phyloP scores from a whole-genome alignment of 2,113 vertebrate species.

The Lophius piscatorius region DNA sequence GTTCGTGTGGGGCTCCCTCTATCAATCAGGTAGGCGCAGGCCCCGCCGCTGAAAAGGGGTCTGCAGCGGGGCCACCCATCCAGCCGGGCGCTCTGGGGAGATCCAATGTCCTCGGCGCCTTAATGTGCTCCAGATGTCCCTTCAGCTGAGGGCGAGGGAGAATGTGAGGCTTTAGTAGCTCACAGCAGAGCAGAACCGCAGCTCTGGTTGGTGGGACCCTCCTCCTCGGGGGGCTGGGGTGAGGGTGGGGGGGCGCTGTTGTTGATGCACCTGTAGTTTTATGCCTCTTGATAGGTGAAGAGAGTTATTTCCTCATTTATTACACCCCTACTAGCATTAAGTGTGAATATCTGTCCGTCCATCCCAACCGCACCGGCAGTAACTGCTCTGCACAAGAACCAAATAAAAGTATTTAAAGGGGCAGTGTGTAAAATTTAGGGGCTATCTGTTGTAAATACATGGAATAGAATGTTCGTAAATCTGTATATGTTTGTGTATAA shows the following conservation, averaged over 20 bases:
- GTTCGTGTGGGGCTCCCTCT: slow-evolving; percentile 64
- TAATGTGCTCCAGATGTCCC: slow-evolving; percentile 84
- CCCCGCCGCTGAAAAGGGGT: slow-evolving; percentile 78
- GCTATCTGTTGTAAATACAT: too few species aligned
- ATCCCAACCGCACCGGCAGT: too few species aligned
- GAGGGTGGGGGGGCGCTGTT: too few species aligned
- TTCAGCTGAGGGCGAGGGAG: slow-evolving; percentile 48
- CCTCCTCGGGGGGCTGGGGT: slow-evolving; percentile 29
- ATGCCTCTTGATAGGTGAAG: slow-evolving; percentile 1
- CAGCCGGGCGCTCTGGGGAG: slow-evolving; percentile 76
- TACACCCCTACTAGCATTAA: neutral
- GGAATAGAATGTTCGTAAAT: too few species aligned
- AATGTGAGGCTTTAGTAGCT: slow-evolving; percentile 34
- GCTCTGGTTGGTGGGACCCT: slow-evolving; percentile 40
- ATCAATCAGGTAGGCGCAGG: slow-evolving; percentile 77
- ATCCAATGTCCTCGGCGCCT: slow-evolving; percentile 78
- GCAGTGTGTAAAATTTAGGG: too few species aligned
- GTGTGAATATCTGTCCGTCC: neutral
- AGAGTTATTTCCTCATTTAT: slow-evolving; percentile 1
- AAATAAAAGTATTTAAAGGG: too few species aligned
- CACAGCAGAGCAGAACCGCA: slow-evolving; percentile 31
- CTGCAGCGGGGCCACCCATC: slow-evolving; percentile 80
- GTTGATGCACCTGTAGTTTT: slow-evolving; percentile 72
- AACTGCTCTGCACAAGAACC: too few species aligned
- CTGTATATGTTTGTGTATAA: too few species aligned